Base-by-base conservation (phyloP, 2,797 vertebrate genomes). In the Crypturellus tataupa region DNA sequence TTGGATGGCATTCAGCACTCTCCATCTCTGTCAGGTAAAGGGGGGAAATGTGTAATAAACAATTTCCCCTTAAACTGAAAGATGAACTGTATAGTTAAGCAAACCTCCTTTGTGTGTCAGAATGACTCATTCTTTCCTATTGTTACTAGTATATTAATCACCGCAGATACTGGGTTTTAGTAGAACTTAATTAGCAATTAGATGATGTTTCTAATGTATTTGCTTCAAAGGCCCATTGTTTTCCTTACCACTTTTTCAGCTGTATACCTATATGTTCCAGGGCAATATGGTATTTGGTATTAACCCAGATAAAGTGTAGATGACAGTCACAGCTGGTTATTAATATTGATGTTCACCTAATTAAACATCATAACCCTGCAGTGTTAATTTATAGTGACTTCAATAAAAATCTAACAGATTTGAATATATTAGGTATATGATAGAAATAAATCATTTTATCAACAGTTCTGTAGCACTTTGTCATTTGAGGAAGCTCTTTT, bases 121-220 rank as follows among this genome's bases (percentile, higher is more conserved):
- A 80, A 95, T 92, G 49, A 93, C 29, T 96, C 76, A 80, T 88
- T 96, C 65, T 25, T 95, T 96, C 92, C 76, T 91, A 39, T 83
- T 89, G 76, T 90, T 95, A 95, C 92, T 16, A 93, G 31, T 29
- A 59, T 72, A 87, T 95, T 96, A 96, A 94, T 97, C 93, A 97
- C 24, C 73, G 24, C n/a, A 92, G 75, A 93, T 92, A 89, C 80
- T 12, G 44, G 35, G 60, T 82, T 97, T 91, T 93, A 67, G 80
- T 70, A 56, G 80, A 93, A 42, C 73, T 79, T 93, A 96, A 97
- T 96, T 97, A 97, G 69, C 75, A 96, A 87, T 87, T 82, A 93
- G 33, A 78, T 96, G 42, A 84, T 80, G 33, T 85, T 97, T 95
- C 84, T 79, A 95, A 80, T 92, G 33, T 85, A 83, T 95, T 96